phyloP scores from a whole-genome alignment of 2,797 vertebrate genomes.

The Leuciscus waleckii region DNA sequence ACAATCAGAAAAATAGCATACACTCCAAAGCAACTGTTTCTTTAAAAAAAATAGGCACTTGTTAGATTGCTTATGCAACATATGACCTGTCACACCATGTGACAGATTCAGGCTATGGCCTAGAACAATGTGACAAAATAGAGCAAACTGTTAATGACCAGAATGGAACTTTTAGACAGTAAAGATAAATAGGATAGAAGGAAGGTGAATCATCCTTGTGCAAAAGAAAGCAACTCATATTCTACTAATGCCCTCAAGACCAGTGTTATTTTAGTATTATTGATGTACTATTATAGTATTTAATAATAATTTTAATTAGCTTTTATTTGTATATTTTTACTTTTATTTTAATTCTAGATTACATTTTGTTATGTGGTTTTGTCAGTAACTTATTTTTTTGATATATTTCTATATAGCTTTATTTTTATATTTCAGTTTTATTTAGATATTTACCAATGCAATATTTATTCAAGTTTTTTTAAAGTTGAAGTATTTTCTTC shows the following conservation, averaged over 20 bases:
- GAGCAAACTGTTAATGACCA: neutral
- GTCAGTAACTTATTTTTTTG: neutral
- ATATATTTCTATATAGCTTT: neutral
- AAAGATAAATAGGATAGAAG: constrained; percentile 30
- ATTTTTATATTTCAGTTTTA: neutral
- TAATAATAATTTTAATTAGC: neutral
- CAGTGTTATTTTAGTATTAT: neutral
- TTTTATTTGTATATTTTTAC: neutral
- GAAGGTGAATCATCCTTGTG: constrained; percentile 26
- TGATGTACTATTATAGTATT: too few species aligned
- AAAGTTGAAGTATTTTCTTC: neutral
- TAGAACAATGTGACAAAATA: constrained; percentile 12
- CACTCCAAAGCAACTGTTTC: neutral
- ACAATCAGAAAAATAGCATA: neutral
- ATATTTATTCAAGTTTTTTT: neutral
- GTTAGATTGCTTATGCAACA: constrained; percentile 6
- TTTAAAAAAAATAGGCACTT: neutral
- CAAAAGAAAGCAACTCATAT: constrained; percentile 8
- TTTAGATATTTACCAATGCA: neutral
- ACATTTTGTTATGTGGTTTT: neutral
- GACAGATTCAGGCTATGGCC: constrained; percentile 8
- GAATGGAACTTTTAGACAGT: neutral
- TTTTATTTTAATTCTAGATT: neutral
- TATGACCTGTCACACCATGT: neutral
- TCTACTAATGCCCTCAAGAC: constrained; percentile 3